These are phyloP conservation scores for Chrysina gloriosa DNA, from an alignment of 2,888 invertebrate genomes.

Conservation along the genomic window DNA sequence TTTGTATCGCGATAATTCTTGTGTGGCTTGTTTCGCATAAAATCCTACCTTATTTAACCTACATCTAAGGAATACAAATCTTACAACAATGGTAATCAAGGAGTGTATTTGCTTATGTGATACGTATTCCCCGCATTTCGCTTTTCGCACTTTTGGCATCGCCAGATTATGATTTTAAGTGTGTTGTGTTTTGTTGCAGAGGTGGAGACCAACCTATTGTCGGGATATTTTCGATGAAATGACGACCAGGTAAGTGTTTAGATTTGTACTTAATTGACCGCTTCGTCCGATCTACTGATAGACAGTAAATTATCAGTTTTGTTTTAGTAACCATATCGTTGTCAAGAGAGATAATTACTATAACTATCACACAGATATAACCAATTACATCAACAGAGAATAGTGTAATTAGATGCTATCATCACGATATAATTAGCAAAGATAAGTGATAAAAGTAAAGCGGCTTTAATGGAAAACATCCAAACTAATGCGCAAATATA, in stretches of 20 bases:
- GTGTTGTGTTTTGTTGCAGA: slow-evolving; percentile 53
- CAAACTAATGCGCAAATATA: too few relatives aligned
- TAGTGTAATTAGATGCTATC: too few relatives aligned
- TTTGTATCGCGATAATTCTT: slow-evolving; percentile 37
- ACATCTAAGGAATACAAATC: slow-evolving; percentile 36
- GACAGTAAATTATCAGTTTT: not conserved
- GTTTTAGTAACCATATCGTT: not conserved
- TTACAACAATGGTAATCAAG: slow-evolving; percentile 45
- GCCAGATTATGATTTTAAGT: slow-evolving; percentile 16
- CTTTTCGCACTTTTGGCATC: slow-evolving; percentile 19
- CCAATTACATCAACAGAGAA: too few relatives aligned
- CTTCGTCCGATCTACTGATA: not conserved
- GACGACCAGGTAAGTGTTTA: slow-evolving; percentile 58
- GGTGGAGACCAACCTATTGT: slow-evolving; percentile 51
- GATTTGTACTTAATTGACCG: slow-evolving; percentile 31
- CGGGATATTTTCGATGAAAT: slow-evolving; percentile 55
- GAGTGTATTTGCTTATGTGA: slow-evolving; percentile 43
- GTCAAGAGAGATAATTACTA: too few relatives aligned
- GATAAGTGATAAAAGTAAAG: too few relatives aligned
- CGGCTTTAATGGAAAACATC: too few relatives aligned
- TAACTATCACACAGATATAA: too few relatives aligned
- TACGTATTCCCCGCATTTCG: slow-evolving; percentile 20
- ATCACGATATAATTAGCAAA: too few relatives aligned
- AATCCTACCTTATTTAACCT: slow-evolving; percentile 42
- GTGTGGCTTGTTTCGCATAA: slow-evolving; percentile 38